Conservation (phyloP, 2,888 invertebrate genomes). For the Lacanobia wlatinum region DNA sequence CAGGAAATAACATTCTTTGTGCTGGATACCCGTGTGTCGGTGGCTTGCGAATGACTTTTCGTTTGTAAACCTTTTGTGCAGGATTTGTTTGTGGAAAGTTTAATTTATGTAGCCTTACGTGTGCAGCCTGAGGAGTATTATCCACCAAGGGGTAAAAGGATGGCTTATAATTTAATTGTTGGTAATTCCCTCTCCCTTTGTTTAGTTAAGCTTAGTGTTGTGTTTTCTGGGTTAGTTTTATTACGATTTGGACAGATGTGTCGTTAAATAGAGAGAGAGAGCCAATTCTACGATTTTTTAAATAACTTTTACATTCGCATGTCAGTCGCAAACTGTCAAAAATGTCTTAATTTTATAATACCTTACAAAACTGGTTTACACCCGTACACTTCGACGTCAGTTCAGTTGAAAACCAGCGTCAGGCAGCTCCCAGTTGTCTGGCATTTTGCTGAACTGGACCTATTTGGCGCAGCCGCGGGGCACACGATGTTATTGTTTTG, state of each 20-base stretch:
- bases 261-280: no score
- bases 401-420: no score
- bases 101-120: conserved; percentile 48
- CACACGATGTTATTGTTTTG: no score
- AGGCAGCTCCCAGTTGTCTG: no score
- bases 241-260: not conserved
- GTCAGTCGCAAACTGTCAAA: no score
- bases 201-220: conserved; percentile 13
- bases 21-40: conserved; percentile 51
- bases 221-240: conserved; percentile 3
- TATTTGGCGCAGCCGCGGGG: no score
- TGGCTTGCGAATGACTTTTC: conserved; percentile 48
- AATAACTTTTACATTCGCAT: no score
- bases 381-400: no score
- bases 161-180: conserved; percentile 16
- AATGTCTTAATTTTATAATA: no score
- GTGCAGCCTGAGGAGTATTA: conserved; percentile 21
- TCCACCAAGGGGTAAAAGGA: conserved; percentile 3
- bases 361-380: no score
- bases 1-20: conserved; percentile 61
- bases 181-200: conserved; percentile 12
- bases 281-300: no score
- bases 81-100: conserved; percentile 50
- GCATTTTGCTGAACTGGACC: no score
- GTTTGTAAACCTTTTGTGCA: conserved; percentile 47